Conservation (phyloP, 1,140 invertebrate species). For the Micrasema longulum region DNA sequence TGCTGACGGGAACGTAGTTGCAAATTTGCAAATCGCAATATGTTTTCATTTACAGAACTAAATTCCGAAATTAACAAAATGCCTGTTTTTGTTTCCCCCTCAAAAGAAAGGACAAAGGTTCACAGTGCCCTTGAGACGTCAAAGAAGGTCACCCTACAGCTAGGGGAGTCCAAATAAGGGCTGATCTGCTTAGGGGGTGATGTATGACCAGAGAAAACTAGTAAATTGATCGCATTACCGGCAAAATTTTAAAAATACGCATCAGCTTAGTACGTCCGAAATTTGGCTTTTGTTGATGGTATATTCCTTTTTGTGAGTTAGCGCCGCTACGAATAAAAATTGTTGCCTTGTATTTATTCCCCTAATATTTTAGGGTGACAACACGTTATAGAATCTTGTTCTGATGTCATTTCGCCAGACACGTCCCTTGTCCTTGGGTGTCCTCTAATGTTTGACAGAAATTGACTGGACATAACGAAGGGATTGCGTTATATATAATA, state of each 20-base stretch:
- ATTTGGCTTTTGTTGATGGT: background rate
- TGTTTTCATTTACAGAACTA: too few relatives aligned
- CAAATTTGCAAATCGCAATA: too few relatives aligned
- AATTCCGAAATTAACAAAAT: too few relatives aligned
- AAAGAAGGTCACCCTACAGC: constrained; percentile 27
- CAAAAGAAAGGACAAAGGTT: constrained; percentile 11
- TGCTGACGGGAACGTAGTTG: too few relatives aligned
- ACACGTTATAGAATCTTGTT: background rate
- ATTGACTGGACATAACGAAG: too few relatives aligned
- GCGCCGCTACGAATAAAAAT: background rate
- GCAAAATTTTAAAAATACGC: too few relatives aligned
- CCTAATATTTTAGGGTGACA: constrained; percentile 16
- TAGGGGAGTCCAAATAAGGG: constrained; percentile 21
- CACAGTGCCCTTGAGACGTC: constrained; percentile 12
- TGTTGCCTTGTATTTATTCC: background rate
- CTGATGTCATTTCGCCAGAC: constrained; percentile 8
- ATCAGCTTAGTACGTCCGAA: too few relatives aligned
- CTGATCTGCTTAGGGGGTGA: constrained; percentile 34
- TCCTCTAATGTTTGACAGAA: background rate
- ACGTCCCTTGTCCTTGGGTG: constrained; percentile 1
- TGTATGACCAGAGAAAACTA: background rate
- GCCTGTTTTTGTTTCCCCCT: background rate
- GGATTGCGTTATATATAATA: too few relatives aligned
- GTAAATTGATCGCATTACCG: too few relatives aligned
- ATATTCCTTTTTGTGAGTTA: background rate